Evolutionary conservation across 2,888 invertebrate genomes (phyloP).

Genomic region (Strigamia transsilvanica): DNA sequence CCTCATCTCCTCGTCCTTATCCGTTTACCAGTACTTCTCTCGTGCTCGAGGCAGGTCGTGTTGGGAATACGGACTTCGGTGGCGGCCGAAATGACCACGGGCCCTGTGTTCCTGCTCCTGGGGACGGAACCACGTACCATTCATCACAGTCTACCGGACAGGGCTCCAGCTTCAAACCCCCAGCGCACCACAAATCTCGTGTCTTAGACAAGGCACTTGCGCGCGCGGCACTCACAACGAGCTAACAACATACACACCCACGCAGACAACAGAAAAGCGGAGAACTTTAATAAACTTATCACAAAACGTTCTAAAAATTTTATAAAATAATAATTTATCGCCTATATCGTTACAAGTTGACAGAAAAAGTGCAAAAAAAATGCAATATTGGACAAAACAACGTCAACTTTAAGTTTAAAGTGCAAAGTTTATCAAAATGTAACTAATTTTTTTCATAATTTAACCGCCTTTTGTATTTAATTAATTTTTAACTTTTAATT

Average conservation of each 20-base stretch:
- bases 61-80: slow-evolving; percentile 51
- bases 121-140: slow-evolving; percentile 50
- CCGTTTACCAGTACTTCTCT: slow-evolving; percentile 47
- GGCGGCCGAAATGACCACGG: slow-evolving; percentile 52
- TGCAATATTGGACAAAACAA: no score
- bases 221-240: slow-evolving; percentile 50
- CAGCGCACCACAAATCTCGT: slow-evolving; percentile 53
- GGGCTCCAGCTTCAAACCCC: slow-evolving; percentile 52
- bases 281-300: slow-evolving; percentile 53
- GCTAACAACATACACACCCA: slow-evolving; percentile 17
- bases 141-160: slow-evolving; percentile 52
- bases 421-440: no score
- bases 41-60: slow-evolving; percentile 42
- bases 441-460: no score
- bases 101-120: slow-evolving; percentile 37
- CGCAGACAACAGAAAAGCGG: not conserved
- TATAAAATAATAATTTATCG: no score
- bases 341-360: no score
- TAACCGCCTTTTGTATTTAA: no score
- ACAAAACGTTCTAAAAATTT: slow-evolving; percentile 4
- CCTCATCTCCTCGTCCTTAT: slow-evolving; percentile 47
- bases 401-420: no score
- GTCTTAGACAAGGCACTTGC: slow-evolving; percentile 52
- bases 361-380: no score
- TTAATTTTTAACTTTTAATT: no score